Evolutionary conservation across 64 coral and sea anemone species (phyloP), one percentile per base, ranked within the genome.

Genomic region (Actinia equina): DNA sequence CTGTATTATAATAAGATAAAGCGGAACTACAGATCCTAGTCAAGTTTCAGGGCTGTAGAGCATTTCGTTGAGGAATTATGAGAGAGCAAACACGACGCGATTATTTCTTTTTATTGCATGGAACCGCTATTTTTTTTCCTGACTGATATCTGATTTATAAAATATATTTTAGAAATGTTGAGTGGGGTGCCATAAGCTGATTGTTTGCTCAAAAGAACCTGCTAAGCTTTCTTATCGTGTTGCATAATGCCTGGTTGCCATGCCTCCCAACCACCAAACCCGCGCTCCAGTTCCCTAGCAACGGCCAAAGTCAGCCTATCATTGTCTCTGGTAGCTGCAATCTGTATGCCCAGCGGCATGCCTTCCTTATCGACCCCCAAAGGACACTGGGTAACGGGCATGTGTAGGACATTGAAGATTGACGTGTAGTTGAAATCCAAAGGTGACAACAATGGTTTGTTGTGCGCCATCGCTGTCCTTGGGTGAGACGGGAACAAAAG

Each of bases 311-410:
- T 90, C 17, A 96, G 77, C 12, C 88, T 82, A 89, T 96, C 94
- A 84, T 96, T 96, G 82, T 96, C 92, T 80, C 85, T 87, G 7
- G 78, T 90, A 52, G 91, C 94, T 4, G 59, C 88, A 53, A 96
- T 93, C 88, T 96, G 94, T 84, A 96, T 91, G 18, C 94, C 94
- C 91, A 96, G 88, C 85, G 94, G 94, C 82, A 96, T 89, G 14
- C 94, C 94, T 17, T 88, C 77, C 25, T 55, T 88, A 8, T 93
- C 91, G 6, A 96, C 87, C 20, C 94, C 94, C 51, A 96, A 80
- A 81, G 94, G 94, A 84, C 94, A 96, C 61, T 96, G 94, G 69
- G 94, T 96, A 79, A 96, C 94, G 12, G 94, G 88, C 79, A 96
- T 76, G 61, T 88, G 85, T 2, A 96, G 76, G 2, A 96, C 89